Percentiles rank a stretch among this genome's conserved stretches.
Conservation (phyloP, 1,140 invertebrate genomes). For the Oppia nitens region DNA sequence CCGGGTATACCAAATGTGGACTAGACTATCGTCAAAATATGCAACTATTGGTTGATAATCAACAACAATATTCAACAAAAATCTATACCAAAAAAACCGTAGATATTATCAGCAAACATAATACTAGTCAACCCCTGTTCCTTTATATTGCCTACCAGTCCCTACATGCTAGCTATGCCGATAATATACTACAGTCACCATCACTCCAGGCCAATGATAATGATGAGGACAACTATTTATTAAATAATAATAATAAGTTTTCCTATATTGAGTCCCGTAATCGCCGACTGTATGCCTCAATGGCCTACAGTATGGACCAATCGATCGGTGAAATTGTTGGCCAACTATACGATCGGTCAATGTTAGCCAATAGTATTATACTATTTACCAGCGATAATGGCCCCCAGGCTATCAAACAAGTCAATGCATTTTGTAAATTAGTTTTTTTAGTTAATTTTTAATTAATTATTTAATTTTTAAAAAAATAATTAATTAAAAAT, state of each 20-base stretch:
- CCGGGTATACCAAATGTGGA: no score
- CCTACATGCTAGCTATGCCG: neutral
- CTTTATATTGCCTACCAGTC: constrained; percentile 12
- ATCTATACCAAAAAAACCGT: constrained; percentile 58
- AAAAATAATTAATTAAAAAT: no score
- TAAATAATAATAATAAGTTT: constrained; percentile 9
- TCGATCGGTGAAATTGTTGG: constrained; percentile 23
- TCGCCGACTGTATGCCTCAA: constrained; percentile 13
- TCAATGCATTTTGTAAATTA: no score
- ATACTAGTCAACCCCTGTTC: constrained; percentile 27
- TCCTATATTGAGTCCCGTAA: constrained; percentile 4
- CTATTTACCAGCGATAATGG: constrained; percentile 30
- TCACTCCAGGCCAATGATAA: no score
- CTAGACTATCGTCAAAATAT: constrained; percentile 49
- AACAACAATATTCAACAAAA: constrained; percentile 66
- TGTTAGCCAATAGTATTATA: constrained; percentile 26
- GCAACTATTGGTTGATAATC: constrained; percentile 48
- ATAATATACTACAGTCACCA: constrained; percentile 4
- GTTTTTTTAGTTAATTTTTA: no score
- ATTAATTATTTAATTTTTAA: no score
- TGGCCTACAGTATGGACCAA: neutral
- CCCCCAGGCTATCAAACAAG: constrained; percentile 28
- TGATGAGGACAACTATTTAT: no score
- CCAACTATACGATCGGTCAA: constrained; percentile 20
- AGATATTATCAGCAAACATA: constrained; percentile 46